Evolutionary conservation across 2,797 vertebrate genomes (phyloP).

Genomic region (Oreonectes daqikongensis): DNA sequence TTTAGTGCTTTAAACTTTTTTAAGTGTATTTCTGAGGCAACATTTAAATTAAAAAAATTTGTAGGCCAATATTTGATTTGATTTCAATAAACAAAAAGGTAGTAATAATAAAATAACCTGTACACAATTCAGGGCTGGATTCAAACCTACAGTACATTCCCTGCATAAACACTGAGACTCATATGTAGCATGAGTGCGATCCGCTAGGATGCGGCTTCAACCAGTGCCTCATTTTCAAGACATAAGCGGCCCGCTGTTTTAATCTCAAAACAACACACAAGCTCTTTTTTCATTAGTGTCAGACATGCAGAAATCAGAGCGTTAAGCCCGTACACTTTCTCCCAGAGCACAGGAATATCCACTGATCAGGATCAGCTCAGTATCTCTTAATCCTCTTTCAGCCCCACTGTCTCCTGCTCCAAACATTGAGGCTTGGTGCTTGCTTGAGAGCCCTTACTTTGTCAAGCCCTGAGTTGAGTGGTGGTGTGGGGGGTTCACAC

Average conservation of each 20-base stretch:
- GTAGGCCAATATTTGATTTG: too few species aligned
- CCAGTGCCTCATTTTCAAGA: constrained; percentile 5
- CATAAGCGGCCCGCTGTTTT: constrained; percentile 27
- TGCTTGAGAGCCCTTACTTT: background rate
- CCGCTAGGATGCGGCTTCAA: background rate
- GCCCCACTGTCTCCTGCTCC: constrained; percentile 4
- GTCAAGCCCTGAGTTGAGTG: constrained; percentile 9
- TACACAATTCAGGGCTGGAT: background rate
- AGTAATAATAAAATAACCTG: too few species aligned
- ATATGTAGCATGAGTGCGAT: background rate
- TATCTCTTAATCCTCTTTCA: constrained; percentile 50
- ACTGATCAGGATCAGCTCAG: constrained; percentile 36
- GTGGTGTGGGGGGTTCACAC: constrained; percentile 16
- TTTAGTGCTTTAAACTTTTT: too few species aligned
- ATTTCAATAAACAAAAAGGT: too few species aligned
- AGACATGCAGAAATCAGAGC: constrained; percentile 30
- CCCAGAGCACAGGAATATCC: constrained; percentile 43
- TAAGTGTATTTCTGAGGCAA: too few species aligned
- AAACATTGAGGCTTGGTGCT: constrained; percentile 22
- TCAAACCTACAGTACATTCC: background rate
- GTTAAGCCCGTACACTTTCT: constrained; percentile 37
- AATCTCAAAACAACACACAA: constrained; percentile 41
- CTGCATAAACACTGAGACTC: background rate
- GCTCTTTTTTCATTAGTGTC: constrained; percentile 34
- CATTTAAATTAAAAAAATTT: too few species aligned